Conservation (phyloP, 2,797 vertebrate genomes). For the Tolypeutes matacus region DNA sequence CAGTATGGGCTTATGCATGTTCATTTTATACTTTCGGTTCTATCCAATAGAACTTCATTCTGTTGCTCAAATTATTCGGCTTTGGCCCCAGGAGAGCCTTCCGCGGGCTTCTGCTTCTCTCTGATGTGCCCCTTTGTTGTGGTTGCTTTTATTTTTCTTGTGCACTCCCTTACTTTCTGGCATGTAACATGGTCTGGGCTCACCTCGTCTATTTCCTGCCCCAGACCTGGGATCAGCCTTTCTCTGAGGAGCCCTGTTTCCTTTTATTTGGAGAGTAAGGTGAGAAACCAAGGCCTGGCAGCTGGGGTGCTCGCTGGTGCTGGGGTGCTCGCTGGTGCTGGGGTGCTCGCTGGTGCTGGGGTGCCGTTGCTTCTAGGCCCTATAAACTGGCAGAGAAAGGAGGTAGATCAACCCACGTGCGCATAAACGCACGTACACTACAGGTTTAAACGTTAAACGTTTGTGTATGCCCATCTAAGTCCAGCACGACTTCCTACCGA, state of each 20-base stretch:
- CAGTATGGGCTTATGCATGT: no score
- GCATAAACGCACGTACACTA: no score
- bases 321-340: no score
- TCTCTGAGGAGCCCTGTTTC: not conserved
- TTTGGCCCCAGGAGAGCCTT: not conserved
- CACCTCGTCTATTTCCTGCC: not conserved
- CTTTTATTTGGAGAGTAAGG: not conserved
- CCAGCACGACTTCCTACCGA: no score
- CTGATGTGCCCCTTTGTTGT: not conserved
- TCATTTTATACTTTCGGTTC: no score
- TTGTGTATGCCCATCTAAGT: no score
- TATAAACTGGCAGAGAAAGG: not conserved
- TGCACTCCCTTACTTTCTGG: not conserved
- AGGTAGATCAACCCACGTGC: not conserved
- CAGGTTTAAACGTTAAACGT: no score
- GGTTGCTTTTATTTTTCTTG: no score
- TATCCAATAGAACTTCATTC: no score
- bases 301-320: no score
- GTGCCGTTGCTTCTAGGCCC: not conserved
- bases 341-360: no score
- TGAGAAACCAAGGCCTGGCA: not conserved
- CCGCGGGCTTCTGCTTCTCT: not conserved
- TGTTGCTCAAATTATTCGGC: not conserved
- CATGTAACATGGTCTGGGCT: not conserved
- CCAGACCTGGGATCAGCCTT: not conserved